Conservation (phyloP, 2,888 invertebrate species). For the Ennomos quercinarius region DNA sequence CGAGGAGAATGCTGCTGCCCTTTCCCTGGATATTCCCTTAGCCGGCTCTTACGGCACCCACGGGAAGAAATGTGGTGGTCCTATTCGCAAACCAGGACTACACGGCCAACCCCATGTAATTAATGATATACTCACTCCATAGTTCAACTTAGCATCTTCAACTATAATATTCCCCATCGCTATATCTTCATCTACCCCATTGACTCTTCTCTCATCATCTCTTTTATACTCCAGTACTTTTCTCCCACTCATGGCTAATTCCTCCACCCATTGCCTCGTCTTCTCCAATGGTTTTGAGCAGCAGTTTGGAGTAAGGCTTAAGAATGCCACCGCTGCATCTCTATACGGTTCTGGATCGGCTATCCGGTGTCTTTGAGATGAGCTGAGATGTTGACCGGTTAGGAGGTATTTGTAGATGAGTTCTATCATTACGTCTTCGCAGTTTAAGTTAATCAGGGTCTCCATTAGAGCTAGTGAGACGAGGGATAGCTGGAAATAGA, state of each 20-base stretch:
- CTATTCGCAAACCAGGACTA: too few relatives aligned
- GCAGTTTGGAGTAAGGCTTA: conserved; percentile 86
- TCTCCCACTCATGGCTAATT: conserved; percentile 65
- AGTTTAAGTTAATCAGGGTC: conserved; percentile 95
- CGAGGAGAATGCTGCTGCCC: too few relatives aligned
- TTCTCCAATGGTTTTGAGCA: conserved; percentile 74
- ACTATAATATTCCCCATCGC: conserved; percentile 71
- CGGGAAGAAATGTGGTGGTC: too few relatives aligned
- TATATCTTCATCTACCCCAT: conserved; percentile 72
- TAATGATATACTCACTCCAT: conserved; percentile 63
- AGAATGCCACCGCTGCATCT: conserved; percentile 71
- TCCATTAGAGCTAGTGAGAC: conserved; percentile 96
- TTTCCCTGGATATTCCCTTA: too few relatives aligned
- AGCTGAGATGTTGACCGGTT: conserved; percentile 69
- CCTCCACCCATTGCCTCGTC: conserved; percentile 74
- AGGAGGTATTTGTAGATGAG: conserved; percentile 93
- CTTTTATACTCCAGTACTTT: conserved; percentile 65
- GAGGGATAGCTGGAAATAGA: conserved; percentile 88
- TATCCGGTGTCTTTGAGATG: conserved; percentile 62
- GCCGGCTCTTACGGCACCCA: too few relatives aligned
- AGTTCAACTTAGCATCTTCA: conserved; percentile 74
- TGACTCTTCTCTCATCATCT: conserved; percentile 62
- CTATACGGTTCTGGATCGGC: conserved; percentile 70
- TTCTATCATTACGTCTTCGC: conserved; percentile 98
- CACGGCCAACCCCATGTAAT: too few relatives aligned